Evolutionary conservation across 2,888 invertebrate species (phyloP), one percentile per base, ranked within the genome.

Genomic region (Hirtodrosophila histrioides): DNA sequence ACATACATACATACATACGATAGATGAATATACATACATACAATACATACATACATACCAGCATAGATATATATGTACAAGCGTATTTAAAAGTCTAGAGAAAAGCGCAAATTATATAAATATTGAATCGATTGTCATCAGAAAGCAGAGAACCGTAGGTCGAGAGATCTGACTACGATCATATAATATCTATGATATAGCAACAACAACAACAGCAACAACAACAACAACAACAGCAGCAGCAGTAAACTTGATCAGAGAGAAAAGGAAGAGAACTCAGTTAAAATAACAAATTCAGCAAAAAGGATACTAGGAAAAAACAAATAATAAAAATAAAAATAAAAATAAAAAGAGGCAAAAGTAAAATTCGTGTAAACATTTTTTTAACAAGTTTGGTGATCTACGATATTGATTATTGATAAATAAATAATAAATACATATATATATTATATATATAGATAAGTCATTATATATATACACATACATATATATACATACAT

Each of bases 361-460:
- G 69, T 49, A 74, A 71, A 67, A 79, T 82, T 86, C 81, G 74
- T 88, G 81, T 81, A 83, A 79, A 88, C 81, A 83, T 88, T 88
- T 88, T 83, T 84, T 88, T 86, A 86, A 89, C 75, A 82, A 86
- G 87, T 89, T 89, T 87, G 89, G 89, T 89, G 89, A 89, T 89
- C 88, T 89, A 88, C 77, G 86, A 89, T 88, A 89, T 89, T 89
- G 85, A 80, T 83, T 83, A 84, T 81, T 84, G 78, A 80, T 82
- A 72, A 86, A 75, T 73, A 73, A 78, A 69, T 61, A 72, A 78
- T 60, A 77, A 66, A 57, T 46, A 68, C 44, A 49, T 72, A 79
- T 67, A 81, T 41, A 66, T 56, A 76, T 64, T 53, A 86, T 75
- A 81, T 73, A 84, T 81, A 79, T 76, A 80, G 66, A 60, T 78